A percentile compares a stretch with the other conserved stretches of the same genome.
Conservation (phyloP, 2,888 invertebrate species). For the Oasisia sp. region DNA sequence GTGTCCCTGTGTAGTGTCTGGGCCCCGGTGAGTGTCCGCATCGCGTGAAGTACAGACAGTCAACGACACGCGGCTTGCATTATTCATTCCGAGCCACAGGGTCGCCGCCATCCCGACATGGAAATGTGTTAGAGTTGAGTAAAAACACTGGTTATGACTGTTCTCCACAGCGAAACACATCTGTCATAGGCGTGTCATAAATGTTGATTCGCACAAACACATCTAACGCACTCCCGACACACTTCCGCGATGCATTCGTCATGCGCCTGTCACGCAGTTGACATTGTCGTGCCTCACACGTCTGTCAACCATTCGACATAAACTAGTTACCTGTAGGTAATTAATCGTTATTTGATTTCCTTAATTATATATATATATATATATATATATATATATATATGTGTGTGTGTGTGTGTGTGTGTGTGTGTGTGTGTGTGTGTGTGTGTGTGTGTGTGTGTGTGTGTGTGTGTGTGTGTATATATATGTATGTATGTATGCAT, state of each 20-base stretch:
- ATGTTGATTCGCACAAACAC: neutral
- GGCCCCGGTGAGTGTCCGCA: neutral
- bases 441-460: too few relatives aligned
- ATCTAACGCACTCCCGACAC: neutral
- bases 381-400: too few relatives aligned
- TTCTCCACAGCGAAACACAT: neutral
- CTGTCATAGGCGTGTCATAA: neutral
- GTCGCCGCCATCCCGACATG: neutral
- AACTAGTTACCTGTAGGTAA: neutral
- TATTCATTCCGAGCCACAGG: neutral
- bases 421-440: neutral
- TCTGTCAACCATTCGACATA: neutral
- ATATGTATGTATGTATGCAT: too few relatives aligned
- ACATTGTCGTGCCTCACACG: neutral
- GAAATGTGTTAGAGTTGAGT: neutral
- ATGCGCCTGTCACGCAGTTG: neutral
- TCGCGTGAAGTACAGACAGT: neutral
- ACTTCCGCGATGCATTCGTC: neutral
- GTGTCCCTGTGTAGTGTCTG: neutral
- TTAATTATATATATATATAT: neutral
- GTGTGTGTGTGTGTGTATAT: too few relatives aligned
- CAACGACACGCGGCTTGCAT: neutral
- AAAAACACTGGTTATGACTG: neutral
- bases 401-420: neutral
- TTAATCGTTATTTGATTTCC: neutral